Percentiles rank a stretch among this genome's conserved stretches.
Conservation (phyloP, 2,888 invertebrate species). For the Cyaniris semiargus region DNA sequence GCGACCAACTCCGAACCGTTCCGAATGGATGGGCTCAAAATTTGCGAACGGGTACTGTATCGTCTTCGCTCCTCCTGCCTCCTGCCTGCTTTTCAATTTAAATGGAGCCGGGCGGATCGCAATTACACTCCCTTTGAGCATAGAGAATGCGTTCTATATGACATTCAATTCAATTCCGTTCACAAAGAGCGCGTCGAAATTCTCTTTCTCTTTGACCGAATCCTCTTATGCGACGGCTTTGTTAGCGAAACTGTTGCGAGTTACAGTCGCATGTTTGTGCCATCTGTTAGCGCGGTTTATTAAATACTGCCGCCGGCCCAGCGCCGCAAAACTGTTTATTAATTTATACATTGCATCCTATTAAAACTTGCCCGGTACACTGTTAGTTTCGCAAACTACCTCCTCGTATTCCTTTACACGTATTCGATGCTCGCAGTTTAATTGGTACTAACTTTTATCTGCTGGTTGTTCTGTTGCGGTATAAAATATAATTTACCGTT, state of each 20-base stretch:
- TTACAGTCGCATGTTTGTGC: constrained; percentile 51
- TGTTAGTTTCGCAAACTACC: background rate
- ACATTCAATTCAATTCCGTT: constrained; percentile 75
- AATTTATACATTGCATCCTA: constrained; percentile 18
- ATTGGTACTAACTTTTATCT: background rate
- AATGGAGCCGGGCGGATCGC: constrained; percentile 72
- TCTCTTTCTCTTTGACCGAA: constrained; percentile 71
- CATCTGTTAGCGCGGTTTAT: constrained; percentile 34
- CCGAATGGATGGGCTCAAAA: constrained; percentile 69
- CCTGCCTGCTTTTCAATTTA: constrained; percentile 67
- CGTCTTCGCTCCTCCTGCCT: constrained; percentile 46
- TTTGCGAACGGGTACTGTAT: constrained; percentile 52
- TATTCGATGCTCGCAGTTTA: background rate
- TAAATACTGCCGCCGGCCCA: constrained; percentile 17
- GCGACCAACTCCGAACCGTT: constrained; percentile 69
- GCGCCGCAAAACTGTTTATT: constrained; percentile 20
- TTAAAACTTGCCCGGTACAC: constrained; percentile 21
- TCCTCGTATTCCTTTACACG: background rate
- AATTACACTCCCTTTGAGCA: constrained; percentile 78
- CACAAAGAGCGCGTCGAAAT: constrained; percentile 72
- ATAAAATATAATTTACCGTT: background rate
- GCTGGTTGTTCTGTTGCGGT: background rate
- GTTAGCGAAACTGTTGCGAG: constrained; percentile 59
- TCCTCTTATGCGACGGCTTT: constrained; percentile 67
- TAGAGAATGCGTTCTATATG: constrained; percentile 72